phyloP scores from a whole-genome alignment of 1,140 invertebrate species.

The Drosophila jambulina region DNA sequence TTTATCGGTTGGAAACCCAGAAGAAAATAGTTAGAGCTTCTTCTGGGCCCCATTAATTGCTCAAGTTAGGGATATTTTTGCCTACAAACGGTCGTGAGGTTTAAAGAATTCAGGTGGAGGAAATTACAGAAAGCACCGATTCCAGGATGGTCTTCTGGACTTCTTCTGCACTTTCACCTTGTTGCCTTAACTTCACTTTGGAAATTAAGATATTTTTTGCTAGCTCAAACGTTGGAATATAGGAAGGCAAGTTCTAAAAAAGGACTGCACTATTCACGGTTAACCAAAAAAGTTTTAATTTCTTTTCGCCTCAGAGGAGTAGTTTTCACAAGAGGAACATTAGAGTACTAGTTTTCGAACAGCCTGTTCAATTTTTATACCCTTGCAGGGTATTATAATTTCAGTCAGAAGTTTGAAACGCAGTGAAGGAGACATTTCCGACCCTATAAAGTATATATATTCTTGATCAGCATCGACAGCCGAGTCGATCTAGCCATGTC shows the following conservation, averaged over 20 bases:
- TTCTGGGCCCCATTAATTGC: not conserved
- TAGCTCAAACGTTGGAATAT: not conserved
- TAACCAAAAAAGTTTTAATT: not conserved
- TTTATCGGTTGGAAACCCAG: not conserved
- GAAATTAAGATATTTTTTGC: not conserved
- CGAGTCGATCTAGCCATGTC: no score
- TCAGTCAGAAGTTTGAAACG: no score
- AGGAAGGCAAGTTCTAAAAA: not conserved
- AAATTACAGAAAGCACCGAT: not conserved
- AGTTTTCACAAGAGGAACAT: not conserved
- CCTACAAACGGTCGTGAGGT: not conserved
- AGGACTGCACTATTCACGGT: not conserved
- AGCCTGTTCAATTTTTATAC: not conserved
- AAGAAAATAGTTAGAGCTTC: not conserved
- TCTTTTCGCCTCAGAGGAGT: not conserved
- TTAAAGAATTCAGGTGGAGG: not conserved
- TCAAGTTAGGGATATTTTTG: not conserved
- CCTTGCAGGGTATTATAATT: no score
- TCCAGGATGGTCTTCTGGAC: not conserved
- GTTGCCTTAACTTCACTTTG: not conserved
- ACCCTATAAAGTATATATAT: no score
- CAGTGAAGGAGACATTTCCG: no score
- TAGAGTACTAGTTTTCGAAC: not conserved
- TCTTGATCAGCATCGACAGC: no score
- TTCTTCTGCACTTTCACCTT: not conserved